Evolutionary conservation across 2,888 invertebrate species (phyloP).

Genomic region (Coecobrya sp.): DNA sequence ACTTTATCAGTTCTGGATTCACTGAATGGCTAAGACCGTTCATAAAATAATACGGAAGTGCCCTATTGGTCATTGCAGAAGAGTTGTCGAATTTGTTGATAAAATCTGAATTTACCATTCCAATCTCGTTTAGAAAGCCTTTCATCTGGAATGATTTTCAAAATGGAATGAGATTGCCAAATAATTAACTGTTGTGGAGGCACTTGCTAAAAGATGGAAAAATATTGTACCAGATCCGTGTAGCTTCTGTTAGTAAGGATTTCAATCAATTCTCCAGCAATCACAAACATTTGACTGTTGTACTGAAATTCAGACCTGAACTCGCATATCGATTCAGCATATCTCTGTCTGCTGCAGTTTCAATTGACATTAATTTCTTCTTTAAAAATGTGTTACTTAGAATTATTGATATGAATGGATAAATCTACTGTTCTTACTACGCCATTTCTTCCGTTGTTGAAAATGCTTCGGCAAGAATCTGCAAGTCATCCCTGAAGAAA

Average conservation of each 20-base stretch:
- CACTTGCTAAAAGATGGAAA: too few species aligned
- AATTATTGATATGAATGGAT: neutral
- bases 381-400: neutral
- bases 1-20: conserved; percentile 74
- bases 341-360: conserved; percentile 74
- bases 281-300: conserved; percentile 79
- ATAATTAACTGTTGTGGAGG: too few species aligned
- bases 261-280: conserved; percentile 75
- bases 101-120: conserved; percentile 78
- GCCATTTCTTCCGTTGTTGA: conserved; percentile 74
- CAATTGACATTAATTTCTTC: too few species aligned
- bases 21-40: conserved; percentile 34
- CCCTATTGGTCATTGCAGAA: conserved; percentile 55
- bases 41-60: conserved; percentile 74
- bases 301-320: conserved; percentile 77
- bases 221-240: conserved; percentile 64
- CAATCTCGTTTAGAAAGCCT: conserved; percentile 71
- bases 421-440: conserved; percentile 66
- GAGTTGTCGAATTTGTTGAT: conserved; percentile 45
- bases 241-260: conserved; percentile 67
- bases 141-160: neutral
- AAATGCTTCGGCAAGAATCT: conserved; percentile 63
- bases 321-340: conserved; percentile 67
- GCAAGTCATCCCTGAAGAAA: conserved; percentile 57
- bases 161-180: too few species aligned